These are phyloP conservation scores for Sweltsa coloradensis DNA, from an alignment of 1,140 invertebrate genomes.

Conservation along the genomic window DNA sequence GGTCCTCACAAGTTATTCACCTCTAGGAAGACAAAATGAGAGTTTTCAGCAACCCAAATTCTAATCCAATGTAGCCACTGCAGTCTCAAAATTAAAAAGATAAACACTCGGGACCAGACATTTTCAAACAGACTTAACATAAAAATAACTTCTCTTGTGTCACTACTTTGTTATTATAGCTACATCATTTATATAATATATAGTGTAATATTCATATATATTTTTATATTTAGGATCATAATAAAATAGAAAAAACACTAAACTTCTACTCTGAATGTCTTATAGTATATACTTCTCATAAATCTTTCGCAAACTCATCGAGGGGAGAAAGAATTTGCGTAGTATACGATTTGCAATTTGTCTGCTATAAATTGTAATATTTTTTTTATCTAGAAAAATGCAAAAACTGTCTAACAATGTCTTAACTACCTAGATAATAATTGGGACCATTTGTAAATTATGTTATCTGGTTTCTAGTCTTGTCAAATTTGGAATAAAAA, in stretches of 20 bases:
- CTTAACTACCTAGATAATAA: constrained; percentile 7
- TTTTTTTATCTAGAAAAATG: constrained; percentile 13
- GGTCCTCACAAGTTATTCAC: background rate
- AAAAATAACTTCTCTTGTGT: constrained; percentile 22
- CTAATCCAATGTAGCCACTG: constrained; percentile 10
- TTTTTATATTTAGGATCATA: constrained; percentile 19
- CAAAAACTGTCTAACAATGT: constrained; percentile 14
- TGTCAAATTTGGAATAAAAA: no score
- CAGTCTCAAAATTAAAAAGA: constrained; percentile 17
- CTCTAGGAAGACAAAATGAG: constrained; percentile 11
- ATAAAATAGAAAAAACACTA: constrained; percentile 25
- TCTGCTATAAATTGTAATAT: constrained; percentile 15
- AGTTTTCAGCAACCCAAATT: constrained; percentile 9
- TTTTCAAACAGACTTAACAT: constrained; percentile 21
- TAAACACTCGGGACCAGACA: constrained; percentile 15
- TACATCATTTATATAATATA: constrained; percentile 20
- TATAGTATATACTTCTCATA: no score
- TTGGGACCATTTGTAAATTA: constrained; percentile 9
- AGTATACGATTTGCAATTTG: constrained; percentile 17
- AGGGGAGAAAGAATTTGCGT: constrained; percentile 17
- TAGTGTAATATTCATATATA: constrained; percentile 20
- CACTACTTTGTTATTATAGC: constrained; percentile 20
- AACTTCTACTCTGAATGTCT: constrained; percentile 20
- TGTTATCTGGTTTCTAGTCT: no score
- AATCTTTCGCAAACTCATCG: constrained; percentile 17